Base-by-base conservation (phyloP, 1,140 invertebrate genomes). In the Drosophila tristis region DNA sequence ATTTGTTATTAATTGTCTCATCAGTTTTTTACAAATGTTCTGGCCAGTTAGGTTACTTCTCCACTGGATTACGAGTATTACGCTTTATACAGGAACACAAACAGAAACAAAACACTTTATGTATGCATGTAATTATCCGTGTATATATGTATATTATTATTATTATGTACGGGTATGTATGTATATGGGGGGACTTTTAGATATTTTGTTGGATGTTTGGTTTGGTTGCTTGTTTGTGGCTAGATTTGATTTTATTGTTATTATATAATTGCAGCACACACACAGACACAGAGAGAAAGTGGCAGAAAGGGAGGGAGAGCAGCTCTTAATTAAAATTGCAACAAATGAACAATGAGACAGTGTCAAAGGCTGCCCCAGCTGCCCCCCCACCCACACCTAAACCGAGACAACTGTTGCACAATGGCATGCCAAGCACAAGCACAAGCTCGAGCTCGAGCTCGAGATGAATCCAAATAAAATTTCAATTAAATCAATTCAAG, bases 281-380 rank as follows among this genome's bases (percentile, higher is more conserved):
- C 51, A 39, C 51, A 54, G 20, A 54, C 29, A 20, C 35, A 59
- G 11, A 39, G 35, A 39, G 35, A 4, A 0, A 9, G 35, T 9
- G 35, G 23, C 23, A 23, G 8, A 9, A 11, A 13, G n/a, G n/a
- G 35, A 39, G 4, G 2, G 35, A 29, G 80, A 73, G 73, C 66
- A 61, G 57, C 59, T 75, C 78, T 86, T 86, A 86, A 86, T 86
- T 86, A 74, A 81, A 86, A 78, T 81, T 39, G 82, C 78, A 78
- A 62, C 63, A 67, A 77, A 80, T 61, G 72, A 80, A 86, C 51
- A 60, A 49, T 51, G 23, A 59, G 20, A 61, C 16, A 47, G 43
- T 44, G 13, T 44, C 39, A 29, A 70, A 70, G 35, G 20, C 8
- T 56, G 9, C 58, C 31, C 42, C 62, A 56, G 44, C 45, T 31